Conservation (phyloP, 2,888 invertebrate genomes). For the Mantis religiosa region DNA sequence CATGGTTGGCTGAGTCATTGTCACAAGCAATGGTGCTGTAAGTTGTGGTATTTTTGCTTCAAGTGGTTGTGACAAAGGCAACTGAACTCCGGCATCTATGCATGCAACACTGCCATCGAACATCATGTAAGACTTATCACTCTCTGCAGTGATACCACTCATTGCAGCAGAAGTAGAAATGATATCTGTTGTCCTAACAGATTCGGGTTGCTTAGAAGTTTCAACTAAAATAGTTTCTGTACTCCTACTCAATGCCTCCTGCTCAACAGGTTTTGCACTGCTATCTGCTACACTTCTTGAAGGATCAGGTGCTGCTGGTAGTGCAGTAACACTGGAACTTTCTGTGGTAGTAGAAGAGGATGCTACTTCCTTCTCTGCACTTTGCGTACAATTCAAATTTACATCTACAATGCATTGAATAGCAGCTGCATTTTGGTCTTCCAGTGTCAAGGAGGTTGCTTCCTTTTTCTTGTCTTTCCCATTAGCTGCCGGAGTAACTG, state of each 20-base stretch:
- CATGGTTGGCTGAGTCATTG: not conserved
- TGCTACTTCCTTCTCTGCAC: not conserved
- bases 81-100: not conserved
- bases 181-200: not conserved
- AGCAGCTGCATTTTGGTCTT: slow-evolving; percentile 43
- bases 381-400: slow-evolving; percentile 31
- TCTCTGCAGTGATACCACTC: not conserved
- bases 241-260: not conserved
- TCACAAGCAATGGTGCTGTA: not conserved
- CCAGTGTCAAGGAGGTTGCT: slow-evolving; percentile 35
- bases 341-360: not conserved
- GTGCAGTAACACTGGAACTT: not conserved
- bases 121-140: not conserved
- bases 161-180: not conserved
- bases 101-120: not conserved
- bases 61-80: not conserved
- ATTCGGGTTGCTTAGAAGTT: not conserved
- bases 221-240: not conserved
- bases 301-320: not conserved
- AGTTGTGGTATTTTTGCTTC: not conserved
- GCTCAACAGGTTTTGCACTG: not conserved
- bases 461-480: slow-evolving; percentile 34
- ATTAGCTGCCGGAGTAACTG: slow-evolving; percentile 24
- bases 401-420: slow-evolving; percentile 43
- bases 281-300: not conserved